Evolutionary conservation across 2,888 invertebrate species (phyloP).

Genomic region (Zhengitettix transpicula): DNA sequence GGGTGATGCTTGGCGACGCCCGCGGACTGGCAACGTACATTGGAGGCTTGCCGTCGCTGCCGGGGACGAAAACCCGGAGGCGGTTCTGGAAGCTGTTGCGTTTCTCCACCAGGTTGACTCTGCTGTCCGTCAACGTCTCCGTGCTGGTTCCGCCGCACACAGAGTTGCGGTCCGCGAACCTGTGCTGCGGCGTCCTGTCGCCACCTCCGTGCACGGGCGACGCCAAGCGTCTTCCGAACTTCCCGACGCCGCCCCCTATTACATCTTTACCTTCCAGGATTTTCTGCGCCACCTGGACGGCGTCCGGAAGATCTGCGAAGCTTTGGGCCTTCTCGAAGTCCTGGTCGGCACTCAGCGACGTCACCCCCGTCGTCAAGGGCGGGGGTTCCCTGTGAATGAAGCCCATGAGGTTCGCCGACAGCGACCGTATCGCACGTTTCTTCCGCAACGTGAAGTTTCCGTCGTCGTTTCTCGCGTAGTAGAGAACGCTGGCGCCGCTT

Average conservation of each 20-base stretch:
- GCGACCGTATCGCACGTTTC: slow-evolving; percentile 62
- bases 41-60: slow-evolving; percentile 10
- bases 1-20: background rate
- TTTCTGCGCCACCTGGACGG: slow-evolving; percentile 27
- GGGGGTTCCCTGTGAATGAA: slow-evolving; percentile 36
- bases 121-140: slow-evolving; percentile 23
- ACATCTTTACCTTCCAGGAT: slow-evolving; percentile 25
- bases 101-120: slow-evolving; percentile 15
- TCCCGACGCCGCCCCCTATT: slow-evolving; percentile 10
- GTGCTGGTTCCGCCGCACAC: slow-evolving; percentile 18
- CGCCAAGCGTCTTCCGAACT: background rate
- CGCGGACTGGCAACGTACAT: background rate
- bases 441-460: slow-evolving; percentile 36
- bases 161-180: background rate
- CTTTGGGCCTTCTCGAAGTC: slow-evolving; percentile 43
- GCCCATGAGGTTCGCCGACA: slow-evolving; percentile 70
- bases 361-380: slow-evolving; percentile 21
- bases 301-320: slow-evolving; percentile 36
- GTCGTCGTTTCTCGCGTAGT: slow-evolving; percentile 8
- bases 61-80: slow-evolving; percentile 18
- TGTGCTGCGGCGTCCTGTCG: background rate
- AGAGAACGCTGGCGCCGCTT: background rate
- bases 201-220: background rate
- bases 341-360: slow-evolving; percentile 32
- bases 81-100: slow-evolving; percentile 14